phyloP scores from a whole-genome alignment of 2,113 vertebrate genomes.

The Oriolus oriolus region DNA sequence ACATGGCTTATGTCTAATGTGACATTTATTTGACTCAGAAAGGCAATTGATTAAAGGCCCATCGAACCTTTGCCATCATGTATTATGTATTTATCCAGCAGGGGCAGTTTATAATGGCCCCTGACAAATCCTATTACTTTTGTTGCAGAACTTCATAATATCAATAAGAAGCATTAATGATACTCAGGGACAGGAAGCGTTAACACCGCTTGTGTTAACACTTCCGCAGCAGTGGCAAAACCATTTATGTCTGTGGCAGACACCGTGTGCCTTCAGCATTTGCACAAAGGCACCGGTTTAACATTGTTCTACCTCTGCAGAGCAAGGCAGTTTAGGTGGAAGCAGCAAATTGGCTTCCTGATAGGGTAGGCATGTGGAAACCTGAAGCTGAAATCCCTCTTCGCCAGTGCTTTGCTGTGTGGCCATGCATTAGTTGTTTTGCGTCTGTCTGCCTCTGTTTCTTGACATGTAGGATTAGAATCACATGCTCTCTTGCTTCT shows the following conservation, averaged over 20 bases:
- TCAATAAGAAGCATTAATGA: conserved; percentile 41
- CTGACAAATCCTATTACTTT: conserved; percentile 66
- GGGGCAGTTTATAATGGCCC: conserved; percentile 45
- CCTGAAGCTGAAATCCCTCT: neutral
- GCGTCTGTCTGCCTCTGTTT: neutral
- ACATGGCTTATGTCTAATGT: conserved; percentile 45
- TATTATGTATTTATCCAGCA: conserved; percentile 69
- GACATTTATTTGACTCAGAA: conserved; percentile 70
- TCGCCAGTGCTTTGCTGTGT: neutral
- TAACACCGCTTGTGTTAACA: neutral
- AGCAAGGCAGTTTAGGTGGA: neutral
- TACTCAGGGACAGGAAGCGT: neutral
- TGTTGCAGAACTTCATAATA: conserved; percentile 37
- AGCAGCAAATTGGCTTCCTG: neutral
- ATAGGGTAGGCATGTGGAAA: neutral
- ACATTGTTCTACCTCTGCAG: neutral
- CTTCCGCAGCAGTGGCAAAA: neutral
- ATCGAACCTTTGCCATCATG: conserved; percentile 60
- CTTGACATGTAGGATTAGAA: neutral
- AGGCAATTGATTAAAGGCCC: conserved; percentile 70
- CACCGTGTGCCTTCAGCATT: neutral
- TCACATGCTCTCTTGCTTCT: neutral
- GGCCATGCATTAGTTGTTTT: neutral
- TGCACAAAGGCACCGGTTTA: neutral
- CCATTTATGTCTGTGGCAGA: neutral